Evolutionary conservation across 2,888 invertebrate genomes (phyloP), one percentile per base, ranked within the genome.

Genomic region (Perizoma flavofasciatum): DNA sequence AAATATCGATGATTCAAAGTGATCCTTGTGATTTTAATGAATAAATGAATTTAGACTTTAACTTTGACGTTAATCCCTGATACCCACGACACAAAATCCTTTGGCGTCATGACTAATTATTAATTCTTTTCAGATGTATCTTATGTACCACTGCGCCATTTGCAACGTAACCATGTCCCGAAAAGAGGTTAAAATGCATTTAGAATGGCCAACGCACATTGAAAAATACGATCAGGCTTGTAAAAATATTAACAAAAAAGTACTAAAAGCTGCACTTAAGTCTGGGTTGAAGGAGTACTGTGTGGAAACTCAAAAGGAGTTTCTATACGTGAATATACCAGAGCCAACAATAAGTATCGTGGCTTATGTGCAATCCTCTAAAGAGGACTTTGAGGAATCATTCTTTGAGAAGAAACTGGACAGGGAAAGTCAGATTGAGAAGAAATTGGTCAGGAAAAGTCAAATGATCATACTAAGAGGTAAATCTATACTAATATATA

Each of bases 111-210:
- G 22, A 22, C 22, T 22, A 22, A 22, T 22, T 2, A 22, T 22
- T 22, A 22, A 22, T 22, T 1, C 1, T 52, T 72, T 70, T 4
- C 73, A 82, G 82, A 70, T 73, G n/a, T 71, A 69, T 22, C 56
- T 69, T 0, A 66, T 55, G 22, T 82, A 75, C 55, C 83, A 84
- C 37, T 84, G 83, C 52, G 65, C 68, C 4, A 53, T 73, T 0
- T 83, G 83, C 64, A 83, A 84, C 44, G 70, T 75, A 0, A 34
- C 77, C 0, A 63, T 82, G 33, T 51, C 69, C 0, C 46, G 63
- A 0, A 60, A 55, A 4, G 65, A 65, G 32, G 46, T 65, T 0
- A 60, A 55, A n/a, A 6, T 44, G 0, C 68, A 68, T 9, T 37
- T 61, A 0, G 58, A 56, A 0, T 68, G 68, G 68, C 6, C 49